Percentiles rank a stretch among this genome's conserved stretches.
Conservation (phyloP, 2,113 vertebrate species). For the Callionymus lyra region DNA sequence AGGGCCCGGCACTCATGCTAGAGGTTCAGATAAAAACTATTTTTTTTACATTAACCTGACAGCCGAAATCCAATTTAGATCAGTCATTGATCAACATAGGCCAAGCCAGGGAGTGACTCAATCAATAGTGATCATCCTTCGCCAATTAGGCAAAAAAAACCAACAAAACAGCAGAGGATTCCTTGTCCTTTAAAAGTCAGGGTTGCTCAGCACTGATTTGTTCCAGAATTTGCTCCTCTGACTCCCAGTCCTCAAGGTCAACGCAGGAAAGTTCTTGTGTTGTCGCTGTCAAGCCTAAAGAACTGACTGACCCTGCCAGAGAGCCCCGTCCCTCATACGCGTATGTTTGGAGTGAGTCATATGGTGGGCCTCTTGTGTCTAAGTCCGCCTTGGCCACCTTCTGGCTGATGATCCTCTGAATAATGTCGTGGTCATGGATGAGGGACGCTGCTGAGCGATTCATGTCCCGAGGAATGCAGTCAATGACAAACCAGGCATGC, state of each 20-base stretch:
- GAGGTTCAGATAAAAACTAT: too few species aligned
- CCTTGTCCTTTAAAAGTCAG: constrained; percentile 18
- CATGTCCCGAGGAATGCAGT: constrained; percentile 15
- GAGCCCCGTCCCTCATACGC: constrained; percentile 85
- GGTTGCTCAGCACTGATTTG: constrained; percentile 70
- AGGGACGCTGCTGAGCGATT: constrained; percentile 41
- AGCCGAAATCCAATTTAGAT: too few species aligned
- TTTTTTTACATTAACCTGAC: too few species aligned
- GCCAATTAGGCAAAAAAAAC: too few species aligned
- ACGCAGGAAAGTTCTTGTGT: constrained; percentile 78
- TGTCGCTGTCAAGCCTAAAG: constrained; percentile 75
- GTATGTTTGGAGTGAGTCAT: constrained; percentile 90
- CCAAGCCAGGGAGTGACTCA: too few species aligned
- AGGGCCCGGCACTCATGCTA: too few species aligned
- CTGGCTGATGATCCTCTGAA: constrained; percentile 78
- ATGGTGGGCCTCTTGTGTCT: constrained; percentile 79
- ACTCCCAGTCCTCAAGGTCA: constrained; percentile 82
- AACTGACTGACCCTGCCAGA: constrained; percentile 82
- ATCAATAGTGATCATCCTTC: too few species aligned
- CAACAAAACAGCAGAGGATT: too few species aligned
- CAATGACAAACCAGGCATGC: constrained; percentile 25
- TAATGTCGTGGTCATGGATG: constrained; percentile 73
- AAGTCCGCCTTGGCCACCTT: constrained; percentile 77
- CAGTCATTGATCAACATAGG: too few species aligned
- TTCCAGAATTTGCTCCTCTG: constrained; percentile 75